Percentiles rank a stretch among this genome's conserved stretches.
phyloP scores from a whole-genome alignment of 2,113 vertebrate species.

The Pollachius pollachius region DNA sequence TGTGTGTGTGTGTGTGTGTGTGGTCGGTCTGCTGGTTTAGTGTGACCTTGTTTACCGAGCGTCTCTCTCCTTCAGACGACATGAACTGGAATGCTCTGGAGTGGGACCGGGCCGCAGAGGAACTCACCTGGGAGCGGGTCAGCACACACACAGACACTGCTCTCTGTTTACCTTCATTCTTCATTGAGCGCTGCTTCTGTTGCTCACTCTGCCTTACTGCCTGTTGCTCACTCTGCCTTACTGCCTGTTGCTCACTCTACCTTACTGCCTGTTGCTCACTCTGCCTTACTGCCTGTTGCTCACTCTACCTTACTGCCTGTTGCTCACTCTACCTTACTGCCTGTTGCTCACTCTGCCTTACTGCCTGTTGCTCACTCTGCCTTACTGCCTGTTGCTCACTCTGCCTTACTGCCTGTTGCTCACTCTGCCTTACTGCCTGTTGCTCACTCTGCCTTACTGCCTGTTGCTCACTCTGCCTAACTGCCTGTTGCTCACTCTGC shows the following conservation, averaged over 20 bases:
- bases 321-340: neutral
- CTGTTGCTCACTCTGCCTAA: neutral
- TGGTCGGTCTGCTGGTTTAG: neutral
- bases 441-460: neutral
- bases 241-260: neutral
- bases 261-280: neutral
- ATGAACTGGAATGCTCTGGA: conserved; percentile 99
- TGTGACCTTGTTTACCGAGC: too few relatives aligned
- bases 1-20: neutral
- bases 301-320: neutral
- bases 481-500: neutral
- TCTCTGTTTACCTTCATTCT: neutral
- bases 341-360: neutral
- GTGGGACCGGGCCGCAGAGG: conserved; percentile 97
- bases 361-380: neutral
- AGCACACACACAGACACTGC: conserved; percentile 34
- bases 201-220: neutral
- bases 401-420: neutral
- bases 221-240: neutral
- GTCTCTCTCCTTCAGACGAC: conserved; percentile 78
- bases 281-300: neutral
- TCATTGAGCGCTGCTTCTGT: neutral
- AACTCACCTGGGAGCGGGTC: conserved; percentile 97
- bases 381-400: neutral
- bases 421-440: neutral